Evolutionary conservation across 2,888 invertebrate genomes (phyloP), one percentile per base, ranked within the genome.

Genomic region (Scaptomyza caliginosa): DNA sequence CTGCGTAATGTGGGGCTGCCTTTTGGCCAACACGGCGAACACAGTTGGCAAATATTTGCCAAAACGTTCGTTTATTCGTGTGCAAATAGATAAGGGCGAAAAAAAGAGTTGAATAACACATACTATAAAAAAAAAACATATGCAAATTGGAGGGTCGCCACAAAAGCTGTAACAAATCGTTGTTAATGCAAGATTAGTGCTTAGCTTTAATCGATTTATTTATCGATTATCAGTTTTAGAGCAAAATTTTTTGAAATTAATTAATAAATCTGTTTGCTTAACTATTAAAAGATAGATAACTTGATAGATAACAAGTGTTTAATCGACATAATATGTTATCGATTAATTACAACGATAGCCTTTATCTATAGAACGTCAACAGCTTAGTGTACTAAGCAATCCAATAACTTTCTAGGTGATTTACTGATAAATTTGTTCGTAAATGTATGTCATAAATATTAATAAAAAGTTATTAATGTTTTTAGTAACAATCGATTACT

Each of bases 41-140:
- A 30, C 24, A 43, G 57, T 34, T 57, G 48, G 24, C 39, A 70
- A 72, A 72, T 72, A 72, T 72, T 72, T 71, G 43, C n/a, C n/a
- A n/a, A 10, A 26, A 32, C 40, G 10, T 39, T 49, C 32, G 8
- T 6, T n/a, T 11, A 16, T 16, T 38, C 28, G 43, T 13, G 10
- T 34, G 28, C 48, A 36, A 36, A 39, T 19, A 58, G 65, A 75
- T 71, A 65, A 70, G 40, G 26, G 40, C 49, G 28, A 48, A 50
- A 54, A 54, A 54, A 5, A 49, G 40, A 62, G 55, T 40, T 62
- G 74, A 52, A 62, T 52, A 74, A 62, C 69, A 49, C 23, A 39
- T 55, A 28, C 8, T 26, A 6, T 10, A n/a, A 30, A 6, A 30
- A n/a, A 34, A 28, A 48, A 40, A 50, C 26, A 42, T 36, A 45